A percentile compares a stretch with the other conserved stretches of the same genome.
Conservation (phyloP, 92 coral and sea anemone genomes). For the Virgularia gustaviana region DNA sequence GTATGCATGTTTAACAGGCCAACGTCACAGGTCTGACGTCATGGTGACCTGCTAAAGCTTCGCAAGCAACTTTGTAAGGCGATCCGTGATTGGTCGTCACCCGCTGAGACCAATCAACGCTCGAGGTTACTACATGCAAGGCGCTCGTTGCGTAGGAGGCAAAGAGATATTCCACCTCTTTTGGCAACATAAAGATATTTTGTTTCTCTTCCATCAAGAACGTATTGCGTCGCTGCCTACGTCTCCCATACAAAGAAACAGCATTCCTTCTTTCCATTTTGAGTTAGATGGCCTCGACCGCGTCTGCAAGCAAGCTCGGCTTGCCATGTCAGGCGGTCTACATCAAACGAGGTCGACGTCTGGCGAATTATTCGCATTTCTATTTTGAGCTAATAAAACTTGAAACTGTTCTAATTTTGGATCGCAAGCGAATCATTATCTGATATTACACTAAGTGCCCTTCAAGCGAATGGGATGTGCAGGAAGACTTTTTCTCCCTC, state of each 20-base stretch:
- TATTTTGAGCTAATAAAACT: conserved; percentile 31
- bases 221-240: no score
- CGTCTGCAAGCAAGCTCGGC: no score
- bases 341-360: conserved; percentile 12
- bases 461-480: background rate
- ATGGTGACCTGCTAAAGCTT: conserved; percentile 14
- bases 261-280: no score
- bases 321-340: background rate
- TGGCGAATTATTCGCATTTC: conserved; percentile 31
- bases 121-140: no score
- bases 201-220: no score
- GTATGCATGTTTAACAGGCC: conserved; percentile 38
- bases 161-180: no score
- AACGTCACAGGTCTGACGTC: conserved; percentile 37
- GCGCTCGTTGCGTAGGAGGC: conserved; percentile 20
- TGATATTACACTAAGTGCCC: background rate
- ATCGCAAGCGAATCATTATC: background rate
- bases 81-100: background rate
- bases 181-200: no score
- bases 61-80: background rate
- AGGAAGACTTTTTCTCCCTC: no score
- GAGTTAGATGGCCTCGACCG: no score
- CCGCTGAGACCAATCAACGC: background rate
- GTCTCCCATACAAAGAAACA: no score
- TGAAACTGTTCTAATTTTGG: conserved; percentile 35